Base-by-base conservation (phyloP, 2,797 vertebrate species). In the Epinephelus malabaricus region DNA sequence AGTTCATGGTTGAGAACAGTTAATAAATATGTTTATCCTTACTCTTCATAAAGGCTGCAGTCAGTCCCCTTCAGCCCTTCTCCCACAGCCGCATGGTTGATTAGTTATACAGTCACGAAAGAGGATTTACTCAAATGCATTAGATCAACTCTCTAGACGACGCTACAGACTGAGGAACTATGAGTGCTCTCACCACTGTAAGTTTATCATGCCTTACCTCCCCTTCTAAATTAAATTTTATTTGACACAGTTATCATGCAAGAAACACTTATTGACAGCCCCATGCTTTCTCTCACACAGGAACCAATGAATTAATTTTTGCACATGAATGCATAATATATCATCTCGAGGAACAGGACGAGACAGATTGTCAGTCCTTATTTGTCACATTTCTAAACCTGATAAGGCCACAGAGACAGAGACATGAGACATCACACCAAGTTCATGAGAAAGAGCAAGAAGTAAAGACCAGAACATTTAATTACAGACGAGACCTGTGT, bases 351-450 rank as follows among this genome's bases (percentile, higher is more conserved):
- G 49, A 72, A 65, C 6, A 50, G 53, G 56, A 69, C 30, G 5
- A 47, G 76, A 71, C 53, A 30, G 11, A 85, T 43, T 78, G 80
- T 86, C 80, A 68, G 49, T 60, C 19, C 38, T 8, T 38, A 55
- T 88, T 76, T 69, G 68, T 74, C 61, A 74, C 40, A 8, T 34
- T 61, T 86, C 15, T 58, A 25, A 86, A 82, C 58, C 40, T 79
- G 34, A 63, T 64, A 73, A 73, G 74, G 62, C 50, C 46, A 23
- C 45, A 47, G 38, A 25, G 6, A 21, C 2, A 46, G 2, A 15
- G 34, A 76, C 13, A 68, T n/a, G 47, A 38, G 17, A 34, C 11
- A 53, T 45, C 30, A 40, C 50, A 50, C 8, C 34, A 49, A 73
- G 60, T 4, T 62, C 58, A 45, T 1, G 5, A 63, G 63, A 73